Evolutionary conservation across 2,888 invertebrate species (phyloP).

Genomic region (Metellina segmentata): DNA sequence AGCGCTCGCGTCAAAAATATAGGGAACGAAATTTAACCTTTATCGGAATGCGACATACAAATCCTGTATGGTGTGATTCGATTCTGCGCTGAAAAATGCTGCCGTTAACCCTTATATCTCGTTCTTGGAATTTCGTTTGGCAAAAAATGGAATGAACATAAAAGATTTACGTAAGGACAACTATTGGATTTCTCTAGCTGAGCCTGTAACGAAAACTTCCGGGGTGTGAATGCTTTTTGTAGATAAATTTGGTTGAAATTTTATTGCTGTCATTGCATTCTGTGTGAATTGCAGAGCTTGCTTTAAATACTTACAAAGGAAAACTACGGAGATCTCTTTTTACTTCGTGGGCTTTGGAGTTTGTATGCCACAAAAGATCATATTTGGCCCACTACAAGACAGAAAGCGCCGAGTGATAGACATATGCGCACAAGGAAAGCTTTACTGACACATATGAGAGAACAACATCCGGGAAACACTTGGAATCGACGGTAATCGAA

Average conservation of each 20-base stretch:
- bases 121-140: neutral
- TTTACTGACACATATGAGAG: no score
- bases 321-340: neutral
- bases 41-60: neutral
- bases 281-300: no score
- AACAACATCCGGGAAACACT: no score
- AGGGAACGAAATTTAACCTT: slow-evolving; percentile 39
- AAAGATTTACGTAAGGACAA: neutral
- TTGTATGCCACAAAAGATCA: no score
- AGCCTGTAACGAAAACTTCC: neutral
- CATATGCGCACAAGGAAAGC: no score
- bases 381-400: no score
- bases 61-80: neutral
- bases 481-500: no score
- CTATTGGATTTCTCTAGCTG: neutral
- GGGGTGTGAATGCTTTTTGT: neutral
- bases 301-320: neutral
- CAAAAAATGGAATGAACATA: neutral
- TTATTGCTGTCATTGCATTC: neutral
- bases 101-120: neutral
- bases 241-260: neutral
- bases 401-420: no score
- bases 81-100: neutral
- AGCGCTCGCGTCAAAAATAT: slow-evolving; percentile 12
- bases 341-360: no score